Base-by-base conservation (phyloP, 2,797 vertebrate genomes). In the Alosa sapidissima region DNA sequence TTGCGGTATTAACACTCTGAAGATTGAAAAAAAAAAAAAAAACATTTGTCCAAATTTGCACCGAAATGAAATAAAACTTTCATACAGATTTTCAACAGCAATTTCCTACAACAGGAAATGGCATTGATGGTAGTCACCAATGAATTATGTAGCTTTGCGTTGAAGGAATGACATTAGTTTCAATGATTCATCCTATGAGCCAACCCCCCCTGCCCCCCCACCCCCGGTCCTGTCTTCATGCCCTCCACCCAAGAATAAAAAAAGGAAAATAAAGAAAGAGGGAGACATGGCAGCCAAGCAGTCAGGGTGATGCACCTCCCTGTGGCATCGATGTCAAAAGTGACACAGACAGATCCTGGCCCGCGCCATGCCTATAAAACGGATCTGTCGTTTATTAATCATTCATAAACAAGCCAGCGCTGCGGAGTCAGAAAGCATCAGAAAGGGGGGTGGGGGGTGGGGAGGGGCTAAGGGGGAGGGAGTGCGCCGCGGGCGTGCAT, bases 331-430 rank as follows among this genome's bases (percentile, higher is more conserved):
- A 86, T 89, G 88, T 88, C 91, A 89, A 89, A 88, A 89, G 89
- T 89, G 90, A 90, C 89, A 91, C 85, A 41, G 82, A 86, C 86
- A 88, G 85, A 85, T 84, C 88, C 88, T 85, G 85, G 82, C 85
- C 84, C 85, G 83, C 87, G 87, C 85, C 87, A 86, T 86, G 89
- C 87, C 88, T 89, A 89, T 90, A 90, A 89, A 90, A 90, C 89
- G 88, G 89, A 91, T 88, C 88, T 90, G 87, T 91, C 90, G 88
- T 88, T 88, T 91, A 91, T 90, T 90, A 91, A 90, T 90, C 89
- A 91, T 90, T 91, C 89, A 90, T 88, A 90, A 92, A 89, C 89
- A 90, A 86, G 84, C 86, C 87, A 88, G 88, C 85, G 88, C 85
- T 86, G 87, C 85, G 84, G 45, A 89, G 89, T 86, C 86, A 87